Base-by-base conservation (phyloP, 2,797 vertebrate species). In the Macroramphosus scolopax region DNA sequence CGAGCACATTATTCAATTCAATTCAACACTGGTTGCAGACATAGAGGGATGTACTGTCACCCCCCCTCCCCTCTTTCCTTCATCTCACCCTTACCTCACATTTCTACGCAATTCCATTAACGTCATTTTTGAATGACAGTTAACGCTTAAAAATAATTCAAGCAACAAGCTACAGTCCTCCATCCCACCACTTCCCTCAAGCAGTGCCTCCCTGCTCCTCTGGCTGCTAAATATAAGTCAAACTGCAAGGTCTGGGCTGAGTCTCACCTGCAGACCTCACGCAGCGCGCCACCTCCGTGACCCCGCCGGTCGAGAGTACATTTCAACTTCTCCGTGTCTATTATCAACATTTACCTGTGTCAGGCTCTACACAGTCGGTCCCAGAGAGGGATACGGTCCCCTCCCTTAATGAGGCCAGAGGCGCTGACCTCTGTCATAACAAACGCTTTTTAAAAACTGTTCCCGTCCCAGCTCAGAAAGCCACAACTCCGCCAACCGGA, bases 211-310 rank as follows among this genome's bases (percentile, higher is more conserved):
- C 29, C 46, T 61, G 17, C 9, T 29, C 30, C 34, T n/a, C 59
- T 63, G 25, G 30, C 63, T 63, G 68, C 67, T 57, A 45, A 71
- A 58, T 58, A 81, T 73, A 74, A 72, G 59, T 73, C 66, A 58
- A 71, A 70, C 62, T 34, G 45, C 38, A 49, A 68, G 58, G 48
- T 68, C 53, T 75, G n/a, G 77, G 80, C 71, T 55, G 63, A 72
- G 62, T 64, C 71, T 66, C 68, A 65, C 67, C 51, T 48, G 49
- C 28, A 61, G 57, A 60, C 55, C 61, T 64, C 59, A 54, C 66
- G 51, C 41, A 26, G 38, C 7, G 64, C 41, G 49, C 55, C 73
- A 51, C 46, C 70, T 57, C 48, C 42, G 51, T 65, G 61, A 60
- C 55, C 50, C 37, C 20, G 40, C 20, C 16, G 46, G 45, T 60